Evolutionary conservation across 2,113 vertebrate genomes (phyloP), one percentile per base, ranked within the genome.

Genomic region (Aspidoscelis tigris): DNA sequence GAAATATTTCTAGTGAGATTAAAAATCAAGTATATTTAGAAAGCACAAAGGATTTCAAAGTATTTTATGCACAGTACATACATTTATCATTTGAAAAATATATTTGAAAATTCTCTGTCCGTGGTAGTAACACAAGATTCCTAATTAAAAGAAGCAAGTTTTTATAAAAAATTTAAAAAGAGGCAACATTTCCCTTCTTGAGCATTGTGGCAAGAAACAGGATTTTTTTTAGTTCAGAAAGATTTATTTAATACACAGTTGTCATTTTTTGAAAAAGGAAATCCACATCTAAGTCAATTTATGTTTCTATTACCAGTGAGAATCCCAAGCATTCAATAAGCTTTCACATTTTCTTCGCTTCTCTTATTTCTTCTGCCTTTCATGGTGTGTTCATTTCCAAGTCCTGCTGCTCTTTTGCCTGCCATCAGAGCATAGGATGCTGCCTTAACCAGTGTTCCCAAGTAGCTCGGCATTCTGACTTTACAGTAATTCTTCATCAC

Each of bases 61-160:
- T 26, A 65, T 53, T 50, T 85, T 79, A 65, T 20, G 16, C 11
- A 20, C 22, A 33, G 26, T 50, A 66, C 73, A 74, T 74, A 20
- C 73, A 22, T 41, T 79, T 26, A 22, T 14, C 43, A 39, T 26
- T 79, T 50, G n/a, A 39, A 79, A 72, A 41, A 11, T 47, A 16
- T 39, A 72, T 22, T 79, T 74, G n/a, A 7, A 10, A 74, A 26
- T 41, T 61, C 33, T 9, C 2, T 41, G 26, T 79, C 44, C 5
- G 18, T 73, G 33, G n/a, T 12, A 79, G 58, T 50, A 33, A 33
- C 7, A 55, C 43, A 26, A 66, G 55, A 3, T 74, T 79, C 43
- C 76, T 79, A 73, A 73, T 74, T 85, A 80, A 64, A 16, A 26
- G n/a, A 24, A 50, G 73, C 50, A 79, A 53, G 6, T 53, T 79